Base-by-base conservation (phyloP, 2,113 vertebrate genomes). In the Cairina moschata region DNA sequence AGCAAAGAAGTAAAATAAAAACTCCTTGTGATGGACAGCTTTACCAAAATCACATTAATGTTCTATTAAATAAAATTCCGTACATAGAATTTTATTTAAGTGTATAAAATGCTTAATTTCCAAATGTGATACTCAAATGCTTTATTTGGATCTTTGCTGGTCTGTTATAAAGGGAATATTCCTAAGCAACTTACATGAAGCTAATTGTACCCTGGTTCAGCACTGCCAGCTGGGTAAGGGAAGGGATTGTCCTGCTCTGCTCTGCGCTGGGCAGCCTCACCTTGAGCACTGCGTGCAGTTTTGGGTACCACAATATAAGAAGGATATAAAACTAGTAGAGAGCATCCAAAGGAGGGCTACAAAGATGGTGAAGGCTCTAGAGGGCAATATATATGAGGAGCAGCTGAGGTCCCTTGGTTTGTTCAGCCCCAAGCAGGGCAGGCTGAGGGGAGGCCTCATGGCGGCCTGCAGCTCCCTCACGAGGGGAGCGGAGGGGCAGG, bases 1-100 rank as follows among this genome's bases (percentile, higher is more conserved):
- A 88, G 44, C 65, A 81, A 88, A 92, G 44, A 21, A 80, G 40
- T 77, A 82, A 95, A 95, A 95, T 68, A 91, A 95, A 93, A 97
- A 32, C n/a, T 63, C 40, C 55, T 86, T 77, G 46, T 62, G 26
- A 52, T 84, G 34, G 75, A 90, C 59, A 82, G 9, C 25, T 91
- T 86, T 68, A 79, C 56, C 46, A 85, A 86, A 94, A 85, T 42
- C 31, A 66, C 36, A 73, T 40, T 71, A 26, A 86, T 74, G 40
- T 63, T 90, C 21, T 22, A 50, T 42, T 80, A 71, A 93, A 71
- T 50, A 67, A n/a, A 83, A 62, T 71, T 50, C 31, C n/a, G 87
- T n/a, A 55, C 34, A 71, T 60, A 63, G 28, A 13, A 28, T 13
- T 82, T 81, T 46, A 79, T 72, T 85, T 65, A 26, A 69, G 36